Percentiles rank a stretch among this genome's conserved stretches.
Evolutionary conservation across 1,140 invertebrate genomes (phyloP).

Genomic region (Brachionus asplanchnoidis): DNA sequence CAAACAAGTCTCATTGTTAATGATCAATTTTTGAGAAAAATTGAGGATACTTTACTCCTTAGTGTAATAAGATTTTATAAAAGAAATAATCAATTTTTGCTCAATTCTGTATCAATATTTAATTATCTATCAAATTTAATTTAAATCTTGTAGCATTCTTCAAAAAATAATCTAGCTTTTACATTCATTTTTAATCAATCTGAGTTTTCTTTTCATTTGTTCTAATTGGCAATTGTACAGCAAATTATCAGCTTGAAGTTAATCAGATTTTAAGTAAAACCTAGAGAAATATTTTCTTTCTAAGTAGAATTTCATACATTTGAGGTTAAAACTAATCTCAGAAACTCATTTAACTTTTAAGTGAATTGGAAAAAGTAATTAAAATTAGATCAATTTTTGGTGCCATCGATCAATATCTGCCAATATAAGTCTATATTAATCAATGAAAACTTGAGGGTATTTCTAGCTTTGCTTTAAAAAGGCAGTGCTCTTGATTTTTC

Average conservation of each 20-base stretch:
- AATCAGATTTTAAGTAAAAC: background rate
- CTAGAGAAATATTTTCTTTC: background rate
- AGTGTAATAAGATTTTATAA: constrained; percentile 6
- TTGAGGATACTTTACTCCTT: constrained; percentile 12
- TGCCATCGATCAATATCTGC: too few relatives aligned
- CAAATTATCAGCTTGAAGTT: background rate
- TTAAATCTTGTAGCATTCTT: background rate
- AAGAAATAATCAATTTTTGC: background rate
- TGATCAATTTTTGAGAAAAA: constrained; percentile 29
- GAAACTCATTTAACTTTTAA: too few relatives aligned
- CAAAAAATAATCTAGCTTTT: background rate
- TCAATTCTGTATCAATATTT: background rate
- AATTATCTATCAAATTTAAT: background rate
- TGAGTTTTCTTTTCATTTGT: background rate
- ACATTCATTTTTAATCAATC: background rate
- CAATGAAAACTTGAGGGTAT: too few relatives aligned
- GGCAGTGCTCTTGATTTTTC: too few relatives aligned
- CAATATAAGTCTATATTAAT: too few relatives aligned
- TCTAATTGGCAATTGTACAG: background rate
- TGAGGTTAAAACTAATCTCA: too few relatives aligned
- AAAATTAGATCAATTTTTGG: too few relatives aligned
- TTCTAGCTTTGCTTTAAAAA: too few relatives aligned
- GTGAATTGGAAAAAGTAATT: too few relatives aligned
- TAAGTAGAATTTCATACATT: too few relatives aligned
- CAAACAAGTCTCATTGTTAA: background rate